Evolutionary conservation across 2,113 vertebrate genomes (phyloP).

Genomic region (Halcyon malimbica): DNA sequence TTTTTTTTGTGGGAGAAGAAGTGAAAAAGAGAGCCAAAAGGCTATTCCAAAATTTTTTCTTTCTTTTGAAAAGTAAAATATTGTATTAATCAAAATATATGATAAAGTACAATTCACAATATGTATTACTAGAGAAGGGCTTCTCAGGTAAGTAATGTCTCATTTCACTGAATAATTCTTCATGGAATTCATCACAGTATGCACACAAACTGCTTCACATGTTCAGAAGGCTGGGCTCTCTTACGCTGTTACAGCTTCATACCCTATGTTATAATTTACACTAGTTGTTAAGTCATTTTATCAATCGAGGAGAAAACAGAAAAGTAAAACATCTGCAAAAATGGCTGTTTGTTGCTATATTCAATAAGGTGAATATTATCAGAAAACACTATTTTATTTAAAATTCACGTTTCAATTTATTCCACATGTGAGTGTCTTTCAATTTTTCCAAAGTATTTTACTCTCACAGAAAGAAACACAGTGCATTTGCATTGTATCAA

Average conservation of each 20-base stretch:
- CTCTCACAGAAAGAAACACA: neutral
- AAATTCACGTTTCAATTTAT: neutral
- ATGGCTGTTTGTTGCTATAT: neutral
- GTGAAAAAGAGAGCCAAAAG: neutral
- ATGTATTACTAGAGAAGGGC: neutral
- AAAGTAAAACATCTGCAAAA: neutral
- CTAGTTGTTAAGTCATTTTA: neutral
- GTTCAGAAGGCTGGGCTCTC: neutral
- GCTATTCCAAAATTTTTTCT: neutral
- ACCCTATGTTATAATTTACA: neutral
- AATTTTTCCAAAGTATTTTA: neutral
- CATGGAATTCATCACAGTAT: neutral
- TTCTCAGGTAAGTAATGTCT: neutral
- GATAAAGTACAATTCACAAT: neutral
- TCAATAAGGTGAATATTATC: neutral
- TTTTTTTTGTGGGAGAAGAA: neutral
- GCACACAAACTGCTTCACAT: neutral
- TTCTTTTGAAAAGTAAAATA: neutral
- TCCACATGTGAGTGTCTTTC: neutral
- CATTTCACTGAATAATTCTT: neutral
- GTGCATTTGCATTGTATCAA: neutral
- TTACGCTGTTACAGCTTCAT: neutral
- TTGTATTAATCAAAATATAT: neutral
- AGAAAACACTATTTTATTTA: neutral
- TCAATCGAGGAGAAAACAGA: neutral